phyloP scores from a whole-genome alignment of 1,140 invertebrate genomes.

The Zeugodacus cucurbitae region DNA sequence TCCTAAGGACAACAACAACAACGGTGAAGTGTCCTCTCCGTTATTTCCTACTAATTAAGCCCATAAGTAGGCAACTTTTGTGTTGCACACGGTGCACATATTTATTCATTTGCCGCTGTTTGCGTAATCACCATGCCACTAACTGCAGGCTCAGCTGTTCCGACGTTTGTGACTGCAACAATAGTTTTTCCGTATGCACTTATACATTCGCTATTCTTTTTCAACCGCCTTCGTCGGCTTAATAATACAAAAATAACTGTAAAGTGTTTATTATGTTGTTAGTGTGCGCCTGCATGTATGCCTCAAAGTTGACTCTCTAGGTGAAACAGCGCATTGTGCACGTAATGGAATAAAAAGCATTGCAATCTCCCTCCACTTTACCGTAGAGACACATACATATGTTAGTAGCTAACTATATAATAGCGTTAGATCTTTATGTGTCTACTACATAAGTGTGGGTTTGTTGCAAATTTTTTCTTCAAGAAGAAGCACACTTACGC shows the following conservation, averaged over 20 bases:
- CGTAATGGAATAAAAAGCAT: neutral
- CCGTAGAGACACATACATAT: neutral
- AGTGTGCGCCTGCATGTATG: neutral
- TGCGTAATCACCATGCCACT: conserved; percentile 14
- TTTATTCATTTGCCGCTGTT: neutral
- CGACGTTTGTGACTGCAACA: conserved; percentile 62
- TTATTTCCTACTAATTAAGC: conserved; percentile 63
- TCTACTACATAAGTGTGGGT: neutral
- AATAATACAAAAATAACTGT: neutral
- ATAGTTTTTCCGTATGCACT: conserved; percentile 52
- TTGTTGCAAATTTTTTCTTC: neutral
- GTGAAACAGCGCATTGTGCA: neutral
- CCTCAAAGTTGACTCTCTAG: neutral
- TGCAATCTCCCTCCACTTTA: neutral
- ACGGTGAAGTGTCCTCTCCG: conserved; percentile 12
- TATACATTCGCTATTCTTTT: neutral
- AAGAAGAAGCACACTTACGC: neutral
- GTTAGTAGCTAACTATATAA: neutral
- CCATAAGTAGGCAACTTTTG: conserved; percentile 56
- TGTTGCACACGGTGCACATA: neutral
- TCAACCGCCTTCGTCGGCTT: neutral
- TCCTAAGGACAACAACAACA: conserved; percentile 42
- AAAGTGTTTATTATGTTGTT: conserved; percentile 32
- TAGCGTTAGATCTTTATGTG: neutral
- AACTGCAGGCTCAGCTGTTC: neutral